These are phyloP conservation scores for Caloenas nicobarica DNA, from an alignment of 2,113 vertebrate genomes.

Conservation along the genomic window DNA sequence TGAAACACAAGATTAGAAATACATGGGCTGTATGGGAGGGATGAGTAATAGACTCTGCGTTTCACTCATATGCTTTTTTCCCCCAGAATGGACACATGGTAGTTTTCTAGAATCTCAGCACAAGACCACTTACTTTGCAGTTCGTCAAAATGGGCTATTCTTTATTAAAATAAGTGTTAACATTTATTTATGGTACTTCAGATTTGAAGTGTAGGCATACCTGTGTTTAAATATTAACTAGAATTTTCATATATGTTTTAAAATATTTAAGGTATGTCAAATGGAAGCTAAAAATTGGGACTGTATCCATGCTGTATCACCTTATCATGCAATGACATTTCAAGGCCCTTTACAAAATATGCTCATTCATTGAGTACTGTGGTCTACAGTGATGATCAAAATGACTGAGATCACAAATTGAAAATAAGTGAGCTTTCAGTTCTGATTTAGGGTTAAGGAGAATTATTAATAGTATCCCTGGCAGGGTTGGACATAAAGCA, in stretches of 20 bases:
- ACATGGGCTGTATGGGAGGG: not conserved
- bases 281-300: not conserved
- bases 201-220: not conserved
- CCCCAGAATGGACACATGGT: not conserved
- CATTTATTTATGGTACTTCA: not conserved
- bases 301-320: not conserved
- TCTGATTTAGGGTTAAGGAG: not conserved
- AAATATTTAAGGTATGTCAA: not conserved
- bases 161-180: not conserved
- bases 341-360: not conserved
- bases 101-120: not conserved
- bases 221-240: slow-evolving; percentile 11
- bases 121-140: not conserved
- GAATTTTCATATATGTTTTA: not conserved
- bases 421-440: not conserved
- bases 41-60: not conserved
- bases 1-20: not conserved
- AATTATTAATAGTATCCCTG: not conserved
- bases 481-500: not conserved
- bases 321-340: not conserved
- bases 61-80: not conserved
- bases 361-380: not conserved
- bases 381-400: not conserved
- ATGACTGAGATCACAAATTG: not conserved
- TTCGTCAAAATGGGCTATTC: not conserved